Evolutionary conservation across 2,888 invertebrate species (phyloP), one percentile per base, ranked within the genome.

Genomic region (Gymnocheta viridis): DNA sequence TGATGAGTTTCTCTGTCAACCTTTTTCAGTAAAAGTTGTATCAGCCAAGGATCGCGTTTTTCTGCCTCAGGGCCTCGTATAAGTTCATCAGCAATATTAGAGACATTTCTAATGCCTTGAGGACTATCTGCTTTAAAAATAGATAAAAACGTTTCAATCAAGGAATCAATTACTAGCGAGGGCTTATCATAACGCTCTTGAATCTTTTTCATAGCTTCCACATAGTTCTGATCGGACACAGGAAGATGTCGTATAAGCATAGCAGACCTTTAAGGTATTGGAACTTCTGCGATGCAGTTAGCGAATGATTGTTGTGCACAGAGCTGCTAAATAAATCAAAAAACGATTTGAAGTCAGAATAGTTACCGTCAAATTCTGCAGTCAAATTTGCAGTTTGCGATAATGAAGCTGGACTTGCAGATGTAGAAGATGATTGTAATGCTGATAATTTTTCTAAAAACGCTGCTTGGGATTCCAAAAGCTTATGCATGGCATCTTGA

Each of bases 41-140:
- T 72, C 14, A 77, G 49, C 82, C 82, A 85, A 0, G 77, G 82
- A 64, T 85, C 78, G 0, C 69, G 38, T 22, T 73, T 82, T 51
- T 74, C 79, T 22, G 73, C 44, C 10, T 82, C 22, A 4, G 74
- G 22, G 2, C 80, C 70, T 4, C 82, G 35, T 29, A 82, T 80
- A 12, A 77, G 56, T 41, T 83, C 85, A 44, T 85, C 81, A n/a
- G 78, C 56, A 12, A 62, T 14, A 54, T 80, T 80, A 6, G 73
- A 29, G 6, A 73, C 35, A n/a, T 73, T 66, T 24, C 73, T 41
- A 17, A 72, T 5, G 2, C 24, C 58, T 24, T 19, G 29, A 0
- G 64, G n/a, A n/a, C n/a, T n/a, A n/a, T n/a, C n/a, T n/a, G n/a
- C n/a, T n/a, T n/a, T n/a, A n/a, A n/a, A n/a, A n/a, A n/a, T n/a